Conservation (phyloP, 2,888 invertebrate species). For the Cyrtodaria siliqua region DNA sequence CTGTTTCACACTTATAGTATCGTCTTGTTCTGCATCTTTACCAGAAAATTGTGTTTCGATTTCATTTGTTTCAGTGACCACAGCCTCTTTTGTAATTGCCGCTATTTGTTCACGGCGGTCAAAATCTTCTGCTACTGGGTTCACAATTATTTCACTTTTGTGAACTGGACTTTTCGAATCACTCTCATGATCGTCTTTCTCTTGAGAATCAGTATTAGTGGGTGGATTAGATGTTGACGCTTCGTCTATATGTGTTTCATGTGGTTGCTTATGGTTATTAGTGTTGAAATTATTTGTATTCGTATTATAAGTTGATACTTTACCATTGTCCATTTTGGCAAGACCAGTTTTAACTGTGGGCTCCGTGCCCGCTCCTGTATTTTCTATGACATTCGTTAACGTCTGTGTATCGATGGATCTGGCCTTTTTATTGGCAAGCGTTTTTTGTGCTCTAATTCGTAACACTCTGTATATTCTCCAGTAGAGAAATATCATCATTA, state of each 20-base stretch:
- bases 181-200: constrained; percentile 76
- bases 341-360: constrained; percentile 79
- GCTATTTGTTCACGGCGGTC: constrained; percentile 58
- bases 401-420: constrained; percentile 75
- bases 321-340: constrained; percentile 80
- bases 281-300: constrained; percentile 64
- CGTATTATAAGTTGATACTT: constrained; percentile 79
- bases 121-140: constrained; percentile 90
- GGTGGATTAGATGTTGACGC: constrained; percentile 70
- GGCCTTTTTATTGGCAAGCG: constrained; percentile 71
- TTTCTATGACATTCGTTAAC: constrained; percentile 80
- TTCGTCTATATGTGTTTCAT: constrained; percentile 62
- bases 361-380: constrained; percentile 74
- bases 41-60: constrained; percentile 57
- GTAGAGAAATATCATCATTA: constrained; percentile 99
- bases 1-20: constrained; percentile 56
- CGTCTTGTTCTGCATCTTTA: constrained; percentile 45
- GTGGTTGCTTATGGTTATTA: constrained; percentile 55
- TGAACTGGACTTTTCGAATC: constrained; percentile 70
- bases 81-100: constrained; percentile 10
- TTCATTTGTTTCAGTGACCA: constrained; percentile 25
- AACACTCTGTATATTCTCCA: constrained; percentile 98
- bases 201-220: constrained; percentile 73
- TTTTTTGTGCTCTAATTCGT: constrained; percentile 81
- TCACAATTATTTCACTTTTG: constrained; percentile 92